A percentile compares a stretch with the other conserved stretches of the same genome.
These are phyloP conservation scores for Helobdella robusta DNA, from an alignment of 2,888 invertebrate species.

Conservation along the genomic window DNA sequence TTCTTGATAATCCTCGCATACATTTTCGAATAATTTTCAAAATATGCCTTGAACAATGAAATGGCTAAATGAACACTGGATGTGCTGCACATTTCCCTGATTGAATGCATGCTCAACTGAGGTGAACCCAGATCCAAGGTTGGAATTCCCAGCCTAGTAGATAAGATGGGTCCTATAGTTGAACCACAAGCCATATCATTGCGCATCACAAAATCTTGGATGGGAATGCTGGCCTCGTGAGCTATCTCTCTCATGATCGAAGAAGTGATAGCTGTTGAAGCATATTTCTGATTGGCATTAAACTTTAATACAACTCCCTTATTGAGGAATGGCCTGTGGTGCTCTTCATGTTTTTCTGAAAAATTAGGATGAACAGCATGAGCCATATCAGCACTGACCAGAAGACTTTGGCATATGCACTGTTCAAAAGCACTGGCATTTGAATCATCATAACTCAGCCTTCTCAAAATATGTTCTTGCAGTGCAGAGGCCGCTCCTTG, in stretches of 20 bases:
- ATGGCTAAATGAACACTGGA: constrained; percentile 49
- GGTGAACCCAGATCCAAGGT: constrained; percentile 53
- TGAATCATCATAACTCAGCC: constrained; percentile 38
- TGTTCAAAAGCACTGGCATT: constrained; percentile 46
- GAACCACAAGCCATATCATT: constrained; percentile 53
- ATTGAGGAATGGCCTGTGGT: constrained; percentile 46
- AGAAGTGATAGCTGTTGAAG: constrained; percentile 52
- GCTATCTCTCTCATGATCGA: constrained; percentile 51
- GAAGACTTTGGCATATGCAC: constrained; percentile 50
- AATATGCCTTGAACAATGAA: constrained; percentile 49
- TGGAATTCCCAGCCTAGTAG: constrained; percentile 51
- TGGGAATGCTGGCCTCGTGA: constrained; percentile 46
- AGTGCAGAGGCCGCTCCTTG: constrained; percentile 52
- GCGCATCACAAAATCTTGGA: constrained; percentile 53
- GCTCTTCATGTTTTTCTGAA: constrained; percentile 48
- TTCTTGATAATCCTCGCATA: no score
- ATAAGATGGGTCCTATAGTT: constrained; percentile 54
- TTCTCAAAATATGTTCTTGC: constrained; percentile 50
- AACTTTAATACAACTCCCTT: constrained; percentile 49
- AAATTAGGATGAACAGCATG: constrained; percentile 54
- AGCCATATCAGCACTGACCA: constrained; percentile 51
- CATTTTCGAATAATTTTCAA: no score
- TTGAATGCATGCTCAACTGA: constrained; percentile 54
- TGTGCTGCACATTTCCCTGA: constrained; percentile 51
- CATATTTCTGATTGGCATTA: constrained; percentile 53